Evolutionary conservation across 2,888 invertebrate species (phyloP).

Genomic region (Cephus nigrinus): DNA sequence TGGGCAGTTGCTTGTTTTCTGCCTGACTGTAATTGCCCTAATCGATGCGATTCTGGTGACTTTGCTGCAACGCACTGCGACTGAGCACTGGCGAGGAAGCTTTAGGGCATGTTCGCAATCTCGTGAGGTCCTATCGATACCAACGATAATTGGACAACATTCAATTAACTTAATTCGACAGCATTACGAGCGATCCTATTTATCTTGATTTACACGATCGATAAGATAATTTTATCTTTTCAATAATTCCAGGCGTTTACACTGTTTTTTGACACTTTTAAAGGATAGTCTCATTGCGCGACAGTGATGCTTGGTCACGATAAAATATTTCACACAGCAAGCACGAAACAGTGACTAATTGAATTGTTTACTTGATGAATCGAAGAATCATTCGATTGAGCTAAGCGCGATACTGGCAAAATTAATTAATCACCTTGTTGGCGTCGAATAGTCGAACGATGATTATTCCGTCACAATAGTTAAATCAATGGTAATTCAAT

Average conservation of each 20-base stretch:
- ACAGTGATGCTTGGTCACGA: not conserved
- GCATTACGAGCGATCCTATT: not conserved
- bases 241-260: not conserved
- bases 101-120: not conserved
- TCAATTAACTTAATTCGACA: not conserved
- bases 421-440: not conserved
- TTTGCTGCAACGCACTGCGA: not conserved
- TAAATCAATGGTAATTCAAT: not conserved
- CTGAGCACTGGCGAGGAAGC: not conserved
- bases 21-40: not conserved
- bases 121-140: not conserved
- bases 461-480: not conserved
- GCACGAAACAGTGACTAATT: not conserved
- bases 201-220: not conserved
- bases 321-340: not conserved
- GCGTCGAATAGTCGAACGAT: not conserved
- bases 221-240: not conserved
- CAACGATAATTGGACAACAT: not conserved
- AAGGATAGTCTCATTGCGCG: not conserved
- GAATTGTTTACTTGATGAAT: not conserved
- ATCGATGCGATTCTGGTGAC: not conserved
- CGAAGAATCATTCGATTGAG: not conserved
- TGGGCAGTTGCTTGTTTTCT: not conserved
- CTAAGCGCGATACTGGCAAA: not conserved
- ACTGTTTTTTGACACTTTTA: not conserved